A percentile compares a stretch with the other conserved stretches of the same genome.
Evolutionary conservation across 2,888 invertebrate genomes (phyloP).

Genomic region (Drosophila lacicola): DNA sequence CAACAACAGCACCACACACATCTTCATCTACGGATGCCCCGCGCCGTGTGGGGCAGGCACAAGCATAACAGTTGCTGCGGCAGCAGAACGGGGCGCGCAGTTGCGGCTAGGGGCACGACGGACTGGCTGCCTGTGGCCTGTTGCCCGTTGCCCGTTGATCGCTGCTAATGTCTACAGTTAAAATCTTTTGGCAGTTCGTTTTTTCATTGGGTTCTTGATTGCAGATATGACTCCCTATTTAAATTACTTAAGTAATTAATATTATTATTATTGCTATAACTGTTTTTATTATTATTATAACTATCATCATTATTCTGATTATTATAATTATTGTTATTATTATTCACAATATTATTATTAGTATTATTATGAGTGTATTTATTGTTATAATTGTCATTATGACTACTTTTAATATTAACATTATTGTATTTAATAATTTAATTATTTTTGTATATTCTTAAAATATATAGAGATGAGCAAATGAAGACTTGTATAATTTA

Average conservation of each 20-base stretch:
- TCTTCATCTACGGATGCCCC: conserved; percentile 45
- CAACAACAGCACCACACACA: conserved; percentile 43
- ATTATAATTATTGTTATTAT: too few relatives aligned
- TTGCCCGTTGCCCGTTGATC: conserved; percentile 21
- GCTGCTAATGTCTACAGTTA: conserved; percentile 53
- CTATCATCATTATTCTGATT: too few relatives aligned
- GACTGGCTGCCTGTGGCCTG: conserved; percentile 44
- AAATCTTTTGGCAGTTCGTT: conserved; percentile 13
- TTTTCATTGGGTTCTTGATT: background rate
- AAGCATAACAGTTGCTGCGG: conserved; percentile 20
- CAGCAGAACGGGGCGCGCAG: conserved; percentile 2
- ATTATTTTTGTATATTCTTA: too few relatives aligned
- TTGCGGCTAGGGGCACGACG: conserved; percentile 23
- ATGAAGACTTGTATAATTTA: too few relatives aligned
- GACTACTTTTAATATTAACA: too few relatives aligned
- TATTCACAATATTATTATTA: too few relatives aligned
- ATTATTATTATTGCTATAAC: background rate
- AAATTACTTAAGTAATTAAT: background rate
- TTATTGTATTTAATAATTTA: too few relatives aligned
- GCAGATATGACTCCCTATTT: background rate
- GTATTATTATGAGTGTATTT: too few relatives aligned
- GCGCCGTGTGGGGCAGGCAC: conserved; percentile 62
- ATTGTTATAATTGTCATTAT: too few relatives aligned
- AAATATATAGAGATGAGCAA: too few relatives aligned
- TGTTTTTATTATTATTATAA: too few relatives aligned